Evolutionary conservation across 2,888 invertebrate species (phyloP).

Genomic region (Leptopilina myrica): DNA sequence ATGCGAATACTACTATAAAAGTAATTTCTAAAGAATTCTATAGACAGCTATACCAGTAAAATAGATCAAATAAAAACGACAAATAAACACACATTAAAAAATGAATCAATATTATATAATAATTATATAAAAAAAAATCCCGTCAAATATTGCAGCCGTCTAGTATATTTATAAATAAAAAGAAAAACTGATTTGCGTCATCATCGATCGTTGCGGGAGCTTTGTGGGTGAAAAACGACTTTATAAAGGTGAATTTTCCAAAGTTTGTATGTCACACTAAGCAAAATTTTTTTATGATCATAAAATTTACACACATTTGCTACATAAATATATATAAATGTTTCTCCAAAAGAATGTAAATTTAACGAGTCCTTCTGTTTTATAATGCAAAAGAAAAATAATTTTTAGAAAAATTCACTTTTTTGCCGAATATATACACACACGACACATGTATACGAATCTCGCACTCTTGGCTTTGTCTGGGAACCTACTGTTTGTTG

Average conservation of each 20-base stretch:
- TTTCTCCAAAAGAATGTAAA: not conserved
- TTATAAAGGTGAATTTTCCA: not conserved
- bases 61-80: no score
- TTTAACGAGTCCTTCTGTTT: not conserved
- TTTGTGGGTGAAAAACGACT: conserved; percentile 12
- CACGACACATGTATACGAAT: no score
- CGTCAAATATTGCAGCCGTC: not conserved
- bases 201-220: conserved; percentile 3
- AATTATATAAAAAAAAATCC: not conserved
- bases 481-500: not conserved
- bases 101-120: not conserved
- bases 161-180: conserved; percentile 13
- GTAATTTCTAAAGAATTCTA: no score
- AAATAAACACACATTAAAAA: not conserved
- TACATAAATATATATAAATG: not conserved
- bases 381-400: no score
- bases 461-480: not conserved
- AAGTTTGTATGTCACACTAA: not conserved
- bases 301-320: not conserved
- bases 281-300: not conserved
- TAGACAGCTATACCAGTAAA: no score
- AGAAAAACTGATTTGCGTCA: conserved; percentile 4
- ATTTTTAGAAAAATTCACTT: no score
- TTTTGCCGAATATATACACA: no score
- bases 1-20: no score